Evolutionary conservation across 1,140 invertebrate species (phyloP).

Genomic region (Rhynchophorus ferrugineus): DNA sequence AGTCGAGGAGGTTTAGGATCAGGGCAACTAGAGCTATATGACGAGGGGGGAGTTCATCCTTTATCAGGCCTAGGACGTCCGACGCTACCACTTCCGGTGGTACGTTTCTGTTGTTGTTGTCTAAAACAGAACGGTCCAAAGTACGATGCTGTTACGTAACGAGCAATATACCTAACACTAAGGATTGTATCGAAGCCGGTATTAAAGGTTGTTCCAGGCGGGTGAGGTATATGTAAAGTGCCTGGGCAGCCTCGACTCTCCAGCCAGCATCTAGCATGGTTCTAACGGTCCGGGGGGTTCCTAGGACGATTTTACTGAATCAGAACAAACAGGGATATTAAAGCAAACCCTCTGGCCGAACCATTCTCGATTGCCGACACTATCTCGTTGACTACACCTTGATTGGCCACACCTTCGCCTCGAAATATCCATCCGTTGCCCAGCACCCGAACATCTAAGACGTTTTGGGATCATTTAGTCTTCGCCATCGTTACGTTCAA

Average conservation of each 20-base stretch:
- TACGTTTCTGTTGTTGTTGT: slow-evolving; percentile 35
- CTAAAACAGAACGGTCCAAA: slow-evolving; percentile 20
- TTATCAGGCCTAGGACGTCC: slow-evolving; percentile 43
- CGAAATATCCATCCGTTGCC: slow-evolving; percentile 24
- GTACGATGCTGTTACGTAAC: not conserved
- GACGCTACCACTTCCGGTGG: slow-evolving; percentile 40
- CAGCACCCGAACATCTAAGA: slow-evolving; percentile 19
- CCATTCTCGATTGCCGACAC: slow-evolving; percentile 19
- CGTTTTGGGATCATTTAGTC: not conserved
- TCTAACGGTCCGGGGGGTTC: slow-evolving; percentile 13
- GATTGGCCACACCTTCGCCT: slow-evolving; percentile 19
- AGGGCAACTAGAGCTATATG: slow-evolving; percentile 39
- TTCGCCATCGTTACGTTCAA: too few species aligned
- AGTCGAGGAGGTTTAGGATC: slow-evolving; percentile 41
- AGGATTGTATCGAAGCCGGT: slow-evolving; percentile 40
- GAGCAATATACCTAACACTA: slow-evolving; percentile 39
- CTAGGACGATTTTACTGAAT: too few species aligned
- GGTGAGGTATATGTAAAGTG: slow-evolving; percentile 40
- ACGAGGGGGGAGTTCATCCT: slow-evolving; percentile 40
- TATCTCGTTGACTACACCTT: slow-evolving; percentile 24
- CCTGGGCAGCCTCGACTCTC: slow-evolving; percentile 36
- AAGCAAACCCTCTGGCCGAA: too few species aligned
- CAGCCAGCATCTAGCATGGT: slow-evolving; percentile 29
- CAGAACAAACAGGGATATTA: too few species aligned
- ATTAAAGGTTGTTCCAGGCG: slow-evolving; percentile 41